Evolutionary conservation across 2,113 vertebrate genomes (phyloP).

Genomic region (Urocolius indicus): DNA sequence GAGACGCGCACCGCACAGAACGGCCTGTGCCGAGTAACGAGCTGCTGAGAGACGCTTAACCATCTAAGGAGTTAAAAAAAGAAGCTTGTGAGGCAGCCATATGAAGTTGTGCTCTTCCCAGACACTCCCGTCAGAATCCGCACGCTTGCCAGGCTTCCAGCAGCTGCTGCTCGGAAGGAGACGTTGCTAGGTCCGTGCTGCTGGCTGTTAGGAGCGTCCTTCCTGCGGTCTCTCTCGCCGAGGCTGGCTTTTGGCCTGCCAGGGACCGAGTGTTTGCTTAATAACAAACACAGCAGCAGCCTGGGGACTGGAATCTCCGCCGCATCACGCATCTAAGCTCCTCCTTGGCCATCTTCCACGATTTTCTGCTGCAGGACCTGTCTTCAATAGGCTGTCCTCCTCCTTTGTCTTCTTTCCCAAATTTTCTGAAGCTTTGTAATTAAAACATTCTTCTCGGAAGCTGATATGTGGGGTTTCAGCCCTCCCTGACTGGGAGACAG

Average conservation of each 20-base stretch:
- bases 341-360: neutral
- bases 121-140: neutral
- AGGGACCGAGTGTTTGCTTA: neutral
- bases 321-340: neutral
- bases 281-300: neutral
- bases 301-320: neutral
- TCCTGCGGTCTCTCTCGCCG: rapidly evolving
- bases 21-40: rapidly evolving
- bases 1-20: neutral
- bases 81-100: rapidly evolving
- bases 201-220: neutral
- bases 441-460: neutral
- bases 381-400: neutral
- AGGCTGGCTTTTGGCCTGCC: neutral
- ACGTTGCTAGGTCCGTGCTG: rapidly evolving
- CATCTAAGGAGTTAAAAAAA: rapidly evolving
- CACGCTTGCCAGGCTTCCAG: rapidly evolving
- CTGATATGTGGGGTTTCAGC: neutral
- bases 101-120: rapidly evolving
- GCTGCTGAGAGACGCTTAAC: neutral
- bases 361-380: neutral
- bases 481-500: neutral
- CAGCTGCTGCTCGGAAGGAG: neutral
- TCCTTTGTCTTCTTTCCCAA: neutral
- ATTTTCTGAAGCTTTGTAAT: neutral